Percentiles rank a stretch among this genome's conserved stretches.
Evolutionary conservation across 2,888 invertebrate species (phyloP).

Genomic region (Eledona agricola): DNA sequence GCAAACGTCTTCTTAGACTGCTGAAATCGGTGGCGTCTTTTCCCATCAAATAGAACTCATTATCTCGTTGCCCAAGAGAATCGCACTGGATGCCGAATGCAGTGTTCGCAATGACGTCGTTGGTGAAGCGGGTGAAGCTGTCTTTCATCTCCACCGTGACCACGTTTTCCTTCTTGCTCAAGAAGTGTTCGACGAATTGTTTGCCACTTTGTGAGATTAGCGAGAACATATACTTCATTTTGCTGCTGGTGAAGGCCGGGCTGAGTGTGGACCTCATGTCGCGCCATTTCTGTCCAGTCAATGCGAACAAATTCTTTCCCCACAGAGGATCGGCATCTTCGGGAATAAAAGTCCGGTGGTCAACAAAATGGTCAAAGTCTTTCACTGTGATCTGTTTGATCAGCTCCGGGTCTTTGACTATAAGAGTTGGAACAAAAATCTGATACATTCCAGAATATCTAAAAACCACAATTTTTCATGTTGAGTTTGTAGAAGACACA

Average conservation of each 20-base stretch:
- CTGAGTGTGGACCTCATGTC: slow-evolving; percentile 51
- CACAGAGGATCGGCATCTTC: slow-evolving; percentile 64
- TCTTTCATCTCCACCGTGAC: slow-evolving; percentile 63
- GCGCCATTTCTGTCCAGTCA: slow-evolving; percentile 52
- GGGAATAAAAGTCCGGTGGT: slow-evolving; percentile 51
- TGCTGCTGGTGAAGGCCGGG: slow-evolving; percentile 53
- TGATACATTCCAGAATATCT: slow-evolving; percentile 50
- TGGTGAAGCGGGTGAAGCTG: slow-evolving; percentile 62
- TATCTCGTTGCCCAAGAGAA: slow-evolving; percentile 64
- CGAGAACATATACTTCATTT: slow-evolving; percentile 52
- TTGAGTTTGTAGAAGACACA: slow-evolving; percentile 19
- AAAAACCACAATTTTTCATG: slow-evolving; percentile 30
- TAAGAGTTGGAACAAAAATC: slow-evolving; percentile 60
- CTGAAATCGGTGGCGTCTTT: slow-evolving; percentile 62
- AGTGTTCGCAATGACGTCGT: slow-evolving; percentile 66
- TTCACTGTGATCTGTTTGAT: slow-evolving; percentile 68
- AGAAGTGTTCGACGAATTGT: slow-evolving; percentile 40
- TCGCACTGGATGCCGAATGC: slow-evolving; percentile 67
- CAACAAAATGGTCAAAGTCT: slow-evolving; percentile 69
- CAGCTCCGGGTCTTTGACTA: slow-evolving; percentile 67
- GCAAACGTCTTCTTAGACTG: slow-evolving; percentile 36
- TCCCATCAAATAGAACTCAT: slow-evolving; percentile 67
- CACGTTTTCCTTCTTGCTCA: slow-evolving; percentile 42
- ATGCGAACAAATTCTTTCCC: slow-evolving; percentile 57
- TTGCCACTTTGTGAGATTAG: slow-evolving; percentile 48